Base-by-base conservation (phyloP, 2,797 vertebrate genomes). In the Danio jaintianensis region DNA sequence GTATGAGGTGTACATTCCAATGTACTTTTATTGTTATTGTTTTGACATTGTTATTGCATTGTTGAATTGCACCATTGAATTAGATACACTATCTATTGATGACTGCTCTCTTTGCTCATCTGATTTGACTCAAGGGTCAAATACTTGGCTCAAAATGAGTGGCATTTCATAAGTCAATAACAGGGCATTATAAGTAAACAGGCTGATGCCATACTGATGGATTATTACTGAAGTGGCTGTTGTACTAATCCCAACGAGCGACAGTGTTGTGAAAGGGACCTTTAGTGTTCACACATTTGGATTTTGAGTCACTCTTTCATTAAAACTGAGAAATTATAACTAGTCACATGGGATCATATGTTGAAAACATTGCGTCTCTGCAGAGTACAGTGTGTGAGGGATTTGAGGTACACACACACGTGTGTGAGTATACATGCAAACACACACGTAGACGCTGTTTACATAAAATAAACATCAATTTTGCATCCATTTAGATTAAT, bases 321-420 rank as follows among this genome's bases (percentile, higher is more conserved):
- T 16, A 62, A 62, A 62, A 38, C 59, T 62, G 59, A 36, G 59
- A 38, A 2, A 36, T 62, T 40, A 36, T 62, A 62, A 62, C 29
- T 38, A 62, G 59, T 15, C 59, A 36, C 59, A 15, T 62, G 59
- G 29, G 59, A 62, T 36, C 12, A 15, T 38, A 13, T 36, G 22
- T 62, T 55, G 22, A 62, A 40, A 62, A 36, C 59, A 36, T 5
- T 6, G 38, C 7, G 45, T 47, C 45, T 47, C 56, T 11, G 20
- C 56, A 20, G 22, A 22, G 10, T 18, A 59, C 9, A 5, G 22
- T 61, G 58, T 61, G 11, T 36, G 22, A 61, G 0, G 22, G 29
- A 29, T 61, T 61, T 61, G 29, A 52, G 48, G 43, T n/a, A n/a
- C 5, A 5, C 10, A 45, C 43, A n/a, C n/a, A n/a, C 29, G 29